Conservation (phyloP, 2,888 invertebrate species). For the Athrips mouffetella region DNA sequence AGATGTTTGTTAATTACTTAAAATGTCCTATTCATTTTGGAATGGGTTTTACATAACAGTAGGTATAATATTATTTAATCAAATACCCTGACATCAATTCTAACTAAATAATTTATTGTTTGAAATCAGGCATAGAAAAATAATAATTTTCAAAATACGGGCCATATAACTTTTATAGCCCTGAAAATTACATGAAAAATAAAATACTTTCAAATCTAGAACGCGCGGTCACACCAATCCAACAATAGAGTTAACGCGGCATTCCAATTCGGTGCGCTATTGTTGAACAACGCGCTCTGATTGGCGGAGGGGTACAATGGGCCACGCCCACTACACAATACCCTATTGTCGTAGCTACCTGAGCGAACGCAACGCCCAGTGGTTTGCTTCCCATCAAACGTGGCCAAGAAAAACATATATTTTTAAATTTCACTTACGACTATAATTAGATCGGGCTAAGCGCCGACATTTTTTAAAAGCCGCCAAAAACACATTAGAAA, state of each 20-base stretch:
- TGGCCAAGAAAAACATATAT: constrained; percentile 15
- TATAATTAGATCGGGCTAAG: constrained; percentile 29
- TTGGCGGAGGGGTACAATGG: constrained; percentile 71
- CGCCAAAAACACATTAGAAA: constrained; percentile 47
- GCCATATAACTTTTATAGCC: not conserved
- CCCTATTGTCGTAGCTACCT: constrained; percentile 64
- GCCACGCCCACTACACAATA: constrained; percentile 71
- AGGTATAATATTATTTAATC: too few species aligned
- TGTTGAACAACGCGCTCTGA: constrained; percentile 59
- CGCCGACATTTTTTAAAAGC: constrained; percentile 52
- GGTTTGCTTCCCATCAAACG: constrained; percentile 28
- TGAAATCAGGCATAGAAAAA: not conserved
- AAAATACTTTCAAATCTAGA: constrained; percentile 42
- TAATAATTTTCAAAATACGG: not conserved
- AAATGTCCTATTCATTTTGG: too few species aligned
- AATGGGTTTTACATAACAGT: too few species aligned
- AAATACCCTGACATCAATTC: too few species aligned
- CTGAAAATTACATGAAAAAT: constrained; percentile 29
- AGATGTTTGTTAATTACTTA: too few species aligned
- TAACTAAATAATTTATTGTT: not conserved
- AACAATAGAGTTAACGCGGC: constrained; percentile 65
- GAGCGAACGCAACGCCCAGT: constrained; percentile 53
- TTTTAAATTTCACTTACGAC: constrained; percentile 1
- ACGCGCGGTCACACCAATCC: constrained; percentile 50
- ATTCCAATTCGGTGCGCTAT: constrained; percentile 75